Base-by-base conservation (phyloP, 1,140 invertebrate species). In the Himalopsyche phryganea region DNA sequence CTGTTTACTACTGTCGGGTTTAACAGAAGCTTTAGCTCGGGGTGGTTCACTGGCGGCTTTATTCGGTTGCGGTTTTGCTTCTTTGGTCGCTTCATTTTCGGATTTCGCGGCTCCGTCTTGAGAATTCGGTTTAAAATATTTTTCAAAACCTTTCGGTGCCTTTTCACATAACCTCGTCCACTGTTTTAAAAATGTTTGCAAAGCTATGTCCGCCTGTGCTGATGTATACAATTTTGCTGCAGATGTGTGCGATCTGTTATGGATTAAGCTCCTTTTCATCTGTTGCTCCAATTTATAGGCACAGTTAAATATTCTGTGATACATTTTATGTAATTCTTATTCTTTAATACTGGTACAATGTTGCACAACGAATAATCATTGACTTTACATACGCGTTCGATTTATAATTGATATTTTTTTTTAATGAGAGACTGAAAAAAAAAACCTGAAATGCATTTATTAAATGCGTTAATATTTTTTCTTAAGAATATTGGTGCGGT, bases 61-160 rank as follows among this genome's bases (percentile, higher is more conserved):
- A 40, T 66, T 58, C 56, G 68, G 50, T 61, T 73, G 66, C 61
- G 62, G 53, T 49, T 68, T 63, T 67, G 68, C 68, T 58, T 68
- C 47, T 9, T 28, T 28, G 59, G 72, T 66, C 63, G 62, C 51
- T 45, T 69, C 62, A 74, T 79, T 60, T 40, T 71, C 61, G 68
- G 81, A 71, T 50, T 83, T 81, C 11, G 68, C 61, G 48, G 74
- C 68, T 68, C 80, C 76, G 46, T 73, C 76, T 28, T 28, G 23
- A 64, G 71, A 72, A 59, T 81, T 77, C 49, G 82, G 82, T 69
- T 87, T 83, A 66, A 91, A 95, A 72, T 88, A 96, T 67, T 95
- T 95, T 72, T 94, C 93, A 74, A 95, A 96, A 14, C 92, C 92
- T 80, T 94, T 94, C 0, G 92, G 90, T 6, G 87, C 85, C 66